These are phyloP conservation scores for Diloba caeruleocephala DNA, from an alignment of 2,888 invertebrate genomes.

Conservation along the genomic window DNA sequence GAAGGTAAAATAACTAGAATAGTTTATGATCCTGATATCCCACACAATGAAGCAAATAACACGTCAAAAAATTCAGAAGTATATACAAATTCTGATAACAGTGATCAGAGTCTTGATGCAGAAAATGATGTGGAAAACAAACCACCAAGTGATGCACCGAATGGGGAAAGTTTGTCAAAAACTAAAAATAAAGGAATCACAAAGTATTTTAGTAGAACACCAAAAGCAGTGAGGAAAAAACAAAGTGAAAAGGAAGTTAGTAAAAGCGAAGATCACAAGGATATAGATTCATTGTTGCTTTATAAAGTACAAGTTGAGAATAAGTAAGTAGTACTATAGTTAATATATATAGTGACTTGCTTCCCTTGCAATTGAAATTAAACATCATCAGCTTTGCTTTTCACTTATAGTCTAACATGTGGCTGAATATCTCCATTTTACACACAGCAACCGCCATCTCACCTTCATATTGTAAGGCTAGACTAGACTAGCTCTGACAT, in stretches of 20 bases:
- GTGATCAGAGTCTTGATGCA: constrained; percentile 48
- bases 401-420: too few species aligned
- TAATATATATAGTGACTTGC: too few species aligned
- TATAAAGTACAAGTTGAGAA: constrained; percentile 80
- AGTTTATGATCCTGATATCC: constrained; percentile 70
- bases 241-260: constrained; percentile 39
- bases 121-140: constrained; percentile 70
- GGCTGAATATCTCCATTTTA: too few species aligned
- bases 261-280: constrained; percentile 37
- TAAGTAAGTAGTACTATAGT: constrained; percentile 69
- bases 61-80: constrained; percentile 7
- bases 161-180: constrained; percentile 48
- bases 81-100: constrained; percentile 24
- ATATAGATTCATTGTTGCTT: constrained; percentile 69
- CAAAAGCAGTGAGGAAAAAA: constrained; percentile 56
- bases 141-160: constrained; percentile 54
- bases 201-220: constrained; percentile 69
- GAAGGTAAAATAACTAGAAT: constrained; percentile 91
- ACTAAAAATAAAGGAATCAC: constrained; percentile 66
- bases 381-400: too few species aligned
- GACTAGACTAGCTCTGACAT: too few species aligned
- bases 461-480: too few species aligned
- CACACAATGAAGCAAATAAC: too few species aligned
- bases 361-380: too few species aligned
- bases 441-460: too few species aligned